Base-by-base conservation (phyloP, 1,140 invertebrate species). In the Cherax destructor region DNA sequence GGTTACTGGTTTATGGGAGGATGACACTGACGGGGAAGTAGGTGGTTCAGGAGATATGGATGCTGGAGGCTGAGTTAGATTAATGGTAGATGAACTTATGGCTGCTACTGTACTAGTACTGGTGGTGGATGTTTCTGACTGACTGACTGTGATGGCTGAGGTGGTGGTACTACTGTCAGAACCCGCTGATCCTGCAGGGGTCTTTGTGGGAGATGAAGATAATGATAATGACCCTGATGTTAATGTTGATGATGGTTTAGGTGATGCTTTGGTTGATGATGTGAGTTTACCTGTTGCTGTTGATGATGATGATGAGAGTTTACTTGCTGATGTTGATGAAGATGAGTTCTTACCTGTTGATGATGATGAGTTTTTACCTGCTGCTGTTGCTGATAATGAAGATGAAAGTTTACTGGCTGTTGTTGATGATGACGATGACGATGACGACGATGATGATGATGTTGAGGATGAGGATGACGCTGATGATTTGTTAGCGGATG, bases 141-240 rank as follows among this genome's bases (percentile, higher is more conserved):
- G 83, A 50, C 30, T 59, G 50, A 50, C 61, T 47, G 69, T 86
- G 24, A 65, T 41, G 76, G 21, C 41, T 10, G 81, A 30, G 74
- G 85, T 78, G 74, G 49, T 76, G 74, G 47, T 78, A 65, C 13
- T 78, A 24, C 52, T 24, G 30, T 86, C 85, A 30, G 74, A 49
- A 78, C 85, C 85, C 56, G 47, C 85, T 65, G 85, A 86, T 59
- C 85, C 85, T 86, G 85, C 85, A 86, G 85, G 84, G 76, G 85
- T 56, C 74, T 86, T 86, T 9, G 52, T 77, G 59, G 87, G 81
- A 6, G 78, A 30, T 30, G 78, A 50, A 13, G 86, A 18, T 30
- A 50, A 83, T 18, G 79, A 76, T 4, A 80, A 74, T 24, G 79
- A 41, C 1, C n/a, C 7, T 6, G 61, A 56, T 5, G 80, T 49